phyloP scores from a whole-genome alignment of 2,113 vertebrate species.

The Campylomormyrus numenius region DNA sequence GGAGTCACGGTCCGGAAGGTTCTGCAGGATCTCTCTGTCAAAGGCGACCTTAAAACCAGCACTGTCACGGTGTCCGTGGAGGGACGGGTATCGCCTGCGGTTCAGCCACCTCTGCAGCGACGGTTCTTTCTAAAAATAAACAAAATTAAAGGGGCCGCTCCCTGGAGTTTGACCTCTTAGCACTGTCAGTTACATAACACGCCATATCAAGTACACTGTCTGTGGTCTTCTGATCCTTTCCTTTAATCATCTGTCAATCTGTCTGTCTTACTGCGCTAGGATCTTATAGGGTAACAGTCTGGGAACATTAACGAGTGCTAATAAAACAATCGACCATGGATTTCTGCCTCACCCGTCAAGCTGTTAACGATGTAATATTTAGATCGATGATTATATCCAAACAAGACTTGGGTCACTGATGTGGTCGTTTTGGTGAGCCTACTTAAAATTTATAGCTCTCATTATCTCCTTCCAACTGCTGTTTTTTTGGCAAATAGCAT shows the following conservation, averaged over 20 bases:
- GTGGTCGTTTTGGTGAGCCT: not conserved
- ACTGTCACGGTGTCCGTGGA: not conserved
- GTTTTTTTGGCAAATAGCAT: not conserved
- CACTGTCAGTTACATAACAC: constrained; percentile 4
- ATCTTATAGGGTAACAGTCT: not conserved
- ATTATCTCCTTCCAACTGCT: not conserved
- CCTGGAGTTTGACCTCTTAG: not conserved
- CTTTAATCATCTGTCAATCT: not conserved
- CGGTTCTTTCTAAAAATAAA: not conserved
- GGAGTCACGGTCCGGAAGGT: not conserved
- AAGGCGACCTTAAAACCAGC: not conserved
- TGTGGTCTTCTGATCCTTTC: not conserved
- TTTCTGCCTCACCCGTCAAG: not conserved
- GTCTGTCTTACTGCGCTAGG: not conserved
- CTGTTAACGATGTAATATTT: not conserved
- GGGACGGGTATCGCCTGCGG: not conserved
- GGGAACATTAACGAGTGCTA: not conserved
- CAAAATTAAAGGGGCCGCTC: not conserved
- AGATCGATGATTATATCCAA: not conserved
- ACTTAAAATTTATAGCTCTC: not conserved
- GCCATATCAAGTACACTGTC: constrained; percentile 4
- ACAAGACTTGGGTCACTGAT: not conserved
- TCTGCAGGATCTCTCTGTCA: not conserved
- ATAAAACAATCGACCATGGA: not conserved
- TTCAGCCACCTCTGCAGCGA: not conserved